phyloP scores from a whole-genome alignment of 2,888 invertebrate species.

The Malthinus flaveolus region DNA sequence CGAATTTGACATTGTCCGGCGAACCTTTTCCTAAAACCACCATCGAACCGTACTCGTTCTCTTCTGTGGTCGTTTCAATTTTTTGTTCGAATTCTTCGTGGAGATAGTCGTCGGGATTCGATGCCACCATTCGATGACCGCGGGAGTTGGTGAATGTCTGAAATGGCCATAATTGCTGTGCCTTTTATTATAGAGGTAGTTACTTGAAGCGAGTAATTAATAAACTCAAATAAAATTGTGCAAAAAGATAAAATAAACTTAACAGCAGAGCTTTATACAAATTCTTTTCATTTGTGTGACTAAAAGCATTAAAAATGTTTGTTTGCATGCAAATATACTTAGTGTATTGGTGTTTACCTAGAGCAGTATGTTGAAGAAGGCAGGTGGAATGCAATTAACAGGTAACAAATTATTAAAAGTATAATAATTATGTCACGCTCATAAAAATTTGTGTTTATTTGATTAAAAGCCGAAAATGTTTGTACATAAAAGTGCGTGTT shows the following conservation, averaged over 20 bases:
- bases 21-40: conserved; percentile 39
- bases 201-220: conserved; percentile 14
- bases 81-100: conserved; percentile 50
- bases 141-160: conserved; percentile 73
- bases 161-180: conserved; percentile 82
- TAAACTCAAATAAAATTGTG: not conserved
- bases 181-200: conserved; percentile 53
- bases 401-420: conserved; percentile 29
- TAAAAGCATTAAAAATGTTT: not conserved
- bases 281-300: too few species aligned
- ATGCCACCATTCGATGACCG: conserved; percentile 67
- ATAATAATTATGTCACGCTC: conserved; percentile 1
- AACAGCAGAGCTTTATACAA: too few species aligned
- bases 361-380: conserved; percentile 34
- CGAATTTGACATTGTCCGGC: conserved; percentile 63
- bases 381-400: conserved; percentile 33
- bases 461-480: not conserved
- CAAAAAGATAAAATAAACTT: too few species aligned
- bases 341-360: conserved; percentile 41
- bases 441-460: not conserved
- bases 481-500: not conserved
- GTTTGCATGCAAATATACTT: conserved; percentile 26
- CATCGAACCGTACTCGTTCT: conserved; percentile 36
- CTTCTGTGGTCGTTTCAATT: conserved; percentile 26
- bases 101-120: conserved; percentile 54